These are phyloP conservation scores for Tethya wilhelma DNA, from an alignment of 37 sponge, comb jelly and placozoan species.

Conservation along the genomic window DNA sequence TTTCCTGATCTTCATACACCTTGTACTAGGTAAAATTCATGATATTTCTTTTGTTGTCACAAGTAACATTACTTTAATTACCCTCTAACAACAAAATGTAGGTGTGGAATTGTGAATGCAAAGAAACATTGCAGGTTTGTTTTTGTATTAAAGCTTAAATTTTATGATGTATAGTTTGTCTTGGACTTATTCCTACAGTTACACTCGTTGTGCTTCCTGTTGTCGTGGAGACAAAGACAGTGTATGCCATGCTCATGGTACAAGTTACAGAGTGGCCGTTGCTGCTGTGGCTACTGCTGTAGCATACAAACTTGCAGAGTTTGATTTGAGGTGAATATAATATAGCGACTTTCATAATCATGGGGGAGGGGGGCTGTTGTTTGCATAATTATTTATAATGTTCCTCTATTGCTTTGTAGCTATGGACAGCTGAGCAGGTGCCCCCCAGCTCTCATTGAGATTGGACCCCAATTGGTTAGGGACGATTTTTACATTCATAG, in stretches of 20 bases:
- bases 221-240: neutral
- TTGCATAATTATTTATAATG: no score
- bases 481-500: no score
- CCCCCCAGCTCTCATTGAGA: neutral
- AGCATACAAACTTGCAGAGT: neutral
- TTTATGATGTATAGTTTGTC: neutral
- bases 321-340: neutral
- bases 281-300: neutral
- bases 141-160: no score
- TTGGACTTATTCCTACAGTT: neutral
- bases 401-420: slow-evolving; percentile 1
- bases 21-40: neutral
- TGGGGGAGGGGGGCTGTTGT: no score
- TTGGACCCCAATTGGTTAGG: slow-evolving; percentile 3
- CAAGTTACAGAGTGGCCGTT: neutral
- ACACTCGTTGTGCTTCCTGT: slow-evolving; percentile 4
- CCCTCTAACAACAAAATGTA: neutral
- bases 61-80: neutral
- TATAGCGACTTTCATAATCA: neutral
- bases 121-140: slow-evolving; percentile 12
- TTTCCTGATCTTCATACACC: neutral
- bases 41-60: no score
- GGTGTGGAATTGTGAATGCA: slow-evolving; percentile 4
- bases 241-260: neutral
- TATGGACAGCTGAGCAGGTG: neutral